These are phyloP conservation scores for Mechanitis mazaeus DNA, from an alignment of 2,888 invertebrate species.

Conservation along the genomic window DNA sequence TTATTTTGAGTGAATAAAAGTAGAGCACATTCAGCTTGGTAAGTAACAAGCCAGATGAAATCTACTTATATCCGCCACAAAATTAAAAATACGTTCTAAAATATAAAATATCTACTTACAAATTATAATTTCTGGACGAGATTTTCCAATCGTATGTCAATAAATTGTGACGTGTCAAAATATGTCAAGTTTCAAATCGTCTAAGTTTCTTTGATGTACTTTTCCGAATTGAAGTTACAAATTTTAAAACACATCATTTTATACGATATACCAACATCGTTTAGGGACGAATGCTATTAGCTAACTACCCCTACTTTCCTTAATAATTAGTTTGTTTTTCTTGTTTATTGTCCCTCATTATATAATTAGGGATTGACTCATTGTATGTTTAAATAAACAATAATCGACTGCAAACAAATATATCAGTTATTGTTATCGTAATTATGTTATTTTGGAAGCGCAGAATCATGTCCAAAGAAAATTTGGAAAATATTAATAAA, in stretches of 20 bases:
- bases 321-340: constrained; percentile 28
- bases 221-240: constrained; percentile 1
- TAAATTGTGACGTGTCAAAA: no score
- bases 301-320: constrained; percentile 8
- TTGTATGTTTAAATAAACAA: not conserved
- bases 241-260: constrained; percentile 10
- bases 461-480: not conserved
- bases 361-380: constrained; percentile 8
- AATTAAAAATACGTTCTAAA: constrained; percentile 1
- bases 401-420: not conserved
- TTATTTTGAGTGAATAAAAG: constrained; percentile 22
- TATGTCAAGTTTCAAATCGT: no score
- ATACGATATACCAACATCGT: constrained; percentile 17
- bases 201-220: no score
- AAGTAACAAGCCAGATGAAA: constrained; percentile 30
- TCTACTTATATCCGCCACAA: constrained; percentile 22
- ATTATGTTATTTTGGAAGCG: not conserved
- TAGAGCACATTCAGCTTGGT: constrained; percentile 29
- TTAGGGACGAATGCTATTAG: constrained; percentile 17
- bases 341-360: constrained; percentile 17
- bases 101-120: not conserved
- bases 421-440: not conserved
- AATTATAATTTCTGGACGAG: no score
- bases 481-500: no score
- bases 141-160: no score